Evolutionary conservation across 2,113 vertebrate genomes (phyloP).

Genomic region (Lophius piscatorius): DNA sequence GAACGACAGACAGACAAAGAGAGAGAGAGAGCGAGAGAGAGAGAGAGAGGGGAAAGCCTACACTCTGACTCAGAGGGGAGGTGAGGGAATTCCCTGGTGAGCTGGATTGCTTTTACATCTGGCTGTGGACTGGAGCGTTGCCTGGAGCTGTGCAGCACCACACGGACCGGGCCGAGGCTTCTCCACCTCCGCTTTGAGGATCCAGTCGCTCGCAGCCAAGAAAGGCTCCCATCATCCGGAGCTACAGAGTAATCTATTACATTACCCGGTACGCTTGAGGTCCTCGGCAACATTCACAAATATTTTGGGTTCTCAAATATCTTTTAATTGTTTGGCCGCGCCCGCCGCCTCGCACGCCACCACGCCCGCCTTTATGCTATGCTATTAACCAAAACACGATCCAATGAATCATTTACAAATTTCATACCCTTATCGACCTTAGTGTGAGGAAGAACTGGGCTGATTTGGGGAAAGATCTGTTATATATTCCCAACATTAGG

Average conservation of each 20-base stretch:
- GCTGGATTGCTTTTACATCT: slow-evolving; percentile 89
- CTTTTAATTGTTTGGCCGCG: no score
- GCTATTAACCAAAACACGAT: no score
- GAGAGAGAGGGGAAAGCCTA: slow-evolving; percentile 89
- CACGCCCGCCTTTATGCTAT: no score
- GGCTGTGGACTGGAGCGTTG: slow-evolving; percentile 80
- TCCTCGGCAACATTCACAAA: no score
- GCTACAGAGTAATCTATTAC: slow-evolving; percentile 42
- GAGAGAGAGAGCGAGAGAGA: slow-evolving; percentile 38
- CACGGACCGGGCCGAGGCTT: slow-evolving; percentile 55
- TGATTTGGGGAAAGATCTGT: no score
- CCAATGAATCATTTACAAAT: no score
- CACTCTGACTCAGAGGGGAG: slow-evolving; percentile 85
- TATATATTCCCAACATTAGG: no score
- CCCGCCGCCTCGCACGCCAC: no score
- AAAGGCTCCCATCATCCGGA: slow-evolving; percentile 24
- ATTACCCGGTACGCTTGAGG: no score
- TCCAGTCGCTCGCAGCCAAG: slow-evolving; percentile 33
- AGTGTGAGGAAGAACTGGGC: no score
- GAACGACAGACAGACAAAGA: slow-evolving; percentile 42
- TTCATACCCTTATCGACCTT: no score
- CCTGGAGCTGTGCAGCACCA: slow-evolving; percentile 76
- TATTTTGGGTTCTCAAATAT: no score
- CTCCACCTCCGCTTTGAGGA: slow-evolving; percentile 42
- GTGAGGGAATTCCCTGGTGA: slow-evolving; percentile 95